Evolutionary conservation across 1,140 invertebrate species (phyloP), one percentile per base, ranked within the genome.

Genomic region (Drosophila willistoni): DNA sequence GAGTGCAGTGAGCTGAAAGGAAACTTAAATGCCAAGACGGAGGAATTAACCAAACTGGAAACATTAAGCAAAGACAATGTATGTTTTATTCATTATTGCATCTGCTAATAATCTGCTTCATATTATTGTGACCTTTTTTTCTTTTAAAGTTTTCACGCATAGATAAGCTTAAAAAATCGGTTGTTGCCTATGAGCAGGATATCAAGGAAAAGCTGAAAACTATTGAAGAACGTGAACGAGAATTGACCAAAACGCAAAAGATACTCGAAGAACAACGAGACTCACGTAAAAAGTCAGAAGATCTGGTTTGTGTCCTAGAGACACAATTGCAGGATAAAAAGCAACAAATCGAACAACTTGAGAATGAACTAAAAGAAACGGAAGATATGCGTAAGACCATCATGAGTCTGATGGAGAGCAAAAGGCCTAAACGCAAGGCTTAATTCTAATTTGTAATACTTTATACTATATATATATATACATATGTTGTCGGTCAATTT

Each of bases 361-460:
- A 92, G 63, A 75, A 73, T 64, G 91, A 92, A 73, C 74, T 89
- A 2, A 92, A 83, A 54, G 91, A 92, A 74, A 92, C 89, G 0
- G 91, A 92, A 69, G 91, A 92, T 34, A 47, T 92, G 67, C 91
- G 91, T 47, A 92, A 91, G 68, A 92, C 91, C 34, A 92, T 92
- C 29, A 81, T 92, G 81, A 92, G 91, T 64, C 64, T 92, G 3
- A 92, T 92, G 91, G 91, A 92, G 54, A 92, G 91, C 74, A 92
- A 92, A 79, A 92, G 90, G 64, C 91, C 91, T 5, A 92, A 92
- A 34, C 78, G 91, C 22, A 91, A 91, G 62, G 47, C 81, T 44
- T 90, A 56, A 69, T 56, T 56, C 10, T n/a, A 33, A 14, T 14
- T 56, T 7, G 44, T 12, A 10, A 12, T 51, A 12, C 1, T 13